These are phyloP conservation scores for Anoplolepis gracilipes DNA, from an alignment of 1,140 invertebrate species.

Conservation along the genomic window DNA sequence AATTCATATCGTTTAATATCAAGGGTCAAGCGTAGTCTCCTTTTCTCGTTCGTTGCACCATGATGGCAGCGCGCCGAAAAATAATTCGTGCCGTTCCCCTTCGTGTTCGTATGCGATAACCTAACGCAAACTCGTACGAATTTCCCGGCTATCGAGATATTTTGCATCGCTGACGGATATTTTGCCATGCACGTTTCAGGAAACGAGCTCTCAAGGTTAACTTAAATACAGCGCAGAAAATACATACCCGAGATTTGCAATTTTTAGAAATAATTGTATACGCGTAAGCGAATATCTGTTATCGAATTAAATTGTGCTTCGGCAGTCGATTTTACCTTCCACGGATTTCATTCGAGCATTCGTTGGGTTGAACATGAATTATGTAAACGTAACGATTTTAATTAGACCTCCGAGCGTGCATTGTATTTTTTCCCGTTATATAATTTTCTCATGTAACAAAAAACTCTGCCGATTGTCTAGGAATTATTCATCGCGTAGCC, in stretches of 20 bases:
- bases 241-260: background rate
- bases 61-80: no score
- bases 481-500: background rate
- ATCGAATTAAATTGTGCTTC: conserved; percentile 7
- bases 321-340: conserved; percentile 25
- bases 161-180: conserved; percentile 10
- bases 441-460: background rate
- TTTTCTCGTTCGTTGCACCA: conserved; percentile 2
- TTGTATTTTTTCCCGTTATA: conserved; percentile 18
- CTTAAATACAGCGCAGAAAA: background rate
- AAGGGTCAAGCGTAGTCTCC: background rate
- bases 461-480: conserved; percentile 11
- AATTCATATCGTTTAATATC: conserved; percentile 37
- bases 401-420: conserved; percentile 21
- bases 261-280: background rate
- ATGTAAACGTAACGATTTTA: conserved; percentile 39
- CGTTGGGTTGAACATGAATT: conserved; percentile 45
- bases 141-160: background rate
- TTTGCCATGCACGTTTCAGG: background rate
- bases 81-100: background rate
- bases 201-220: no score
- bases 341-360: conserved; percentile 37
- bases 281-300: conserved; percentile 25
- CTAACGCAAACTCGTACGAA: background rate
- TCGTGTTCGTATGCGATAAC: no score